Percentiles rank a stretch among this genome's conserved stretches.
These are phyloP conservation scores for Formica exsecta DNA, from an alignment of 1,140 invertebrate genomes.

Conservation along the genomic window DNA sequence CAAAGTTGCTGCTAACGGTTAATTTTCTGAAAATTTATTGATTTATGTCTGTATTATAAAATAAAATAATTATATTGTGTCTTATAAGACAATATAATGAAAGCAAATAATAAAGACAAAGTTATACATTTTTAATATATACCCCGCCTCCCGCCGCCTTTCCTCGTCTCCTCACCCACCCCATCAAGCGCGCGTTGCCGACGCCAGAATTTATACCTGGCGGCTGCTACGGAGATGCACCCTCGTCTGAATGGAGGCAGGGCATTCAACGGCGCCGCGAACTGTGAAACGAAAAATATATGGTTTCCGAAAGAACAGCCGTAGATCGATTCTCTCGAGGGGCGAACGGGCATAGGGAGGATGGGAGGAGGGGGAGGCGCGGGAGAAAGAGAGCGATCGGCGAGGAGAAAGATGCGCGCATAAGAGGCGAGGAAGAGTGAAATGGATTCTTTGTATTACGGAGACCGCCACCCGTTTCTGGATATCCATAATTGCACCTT, in stretches of 20 bases:
- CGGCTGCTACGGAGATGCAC: slow-evolving; percentile 83
- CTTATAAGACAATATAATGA: too few species aligned
- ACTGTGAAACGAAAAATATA: slow-evolving; percentile 86
- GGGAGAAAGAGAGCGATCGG: slow-evolving; percentile 54
- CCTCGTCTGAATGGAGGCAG: slow-evolving; percentile 80
- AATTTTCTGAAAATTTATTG: too few species aligned
- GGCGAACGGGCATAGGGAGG: slow-evolving; percentile 52
- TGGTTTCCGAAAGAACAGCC: slow-evolving; percentile 81
- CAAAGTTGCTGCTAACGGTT: too few species aligned
- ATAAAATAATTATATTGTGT: too few species aligned
- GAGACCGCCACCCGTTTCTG: slow-evolving; percentile 71
- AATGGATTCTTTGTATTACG: slow-evolving; percentile 81
- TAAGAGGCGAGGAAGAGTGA: slow-evolving; percentile 69
- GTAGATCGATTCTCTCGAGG: slow-evolving; percentile 66
- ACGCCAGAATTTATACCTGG: slow-evolving; percentile 86
- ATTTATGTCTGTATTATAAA: too few species aligned
- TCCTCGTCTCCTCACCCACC: slow-evolving; percentile 19
- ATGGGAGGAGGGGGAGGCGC: slow-evolving; percentile 44
- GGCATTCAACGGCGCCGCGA: slow-evolving; percentile 79
- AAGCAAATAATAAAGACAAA: too few species aligned
- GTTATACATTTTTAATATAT: too few species aligned
- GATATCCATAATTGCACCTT: slow-evolving; percentile 68
- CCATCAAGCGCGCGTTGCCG: slow-evolving; percentile 67
- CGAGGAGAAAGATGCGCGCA: slow-evolving; percentile 50
- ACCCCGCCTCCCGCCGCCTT: background rate